phyloP scores from a whole-genome alignment of 2,113 vertebrate species.

The Strix aluco region DNA sequence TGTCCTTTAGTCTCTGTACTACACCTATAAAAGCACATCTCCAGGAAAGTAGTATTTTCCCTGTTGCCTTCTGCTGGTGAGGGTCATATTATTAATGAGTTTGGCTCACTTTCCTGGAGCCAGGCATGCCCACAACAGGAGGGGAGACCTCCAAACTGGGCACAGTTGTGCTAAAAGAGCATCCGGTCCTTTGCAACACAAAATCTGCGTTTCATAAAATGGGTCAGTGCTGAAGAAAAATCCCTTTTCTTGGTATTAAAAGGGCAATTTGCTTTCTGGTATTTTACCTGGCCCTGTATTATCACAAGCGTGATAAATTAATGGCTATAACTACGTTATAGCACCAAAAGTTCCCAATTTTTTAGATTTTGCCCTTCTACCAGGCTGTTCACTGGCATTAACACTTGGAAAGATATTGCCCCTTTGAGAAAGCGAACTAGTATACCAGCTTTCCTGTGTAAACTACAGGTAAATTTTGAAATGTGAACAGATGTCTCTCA shows the following conservation, averaged over 20 bases:
- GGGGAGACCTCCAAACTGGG: background rate
- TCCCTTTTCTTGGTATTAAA: background rate
- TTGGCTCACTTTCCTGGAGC: background rate
- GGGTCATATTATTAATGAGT: background rate
- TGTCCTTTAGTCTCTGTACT: background rate
- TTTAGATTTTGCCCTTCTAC: slow-evolving; percentile 39
- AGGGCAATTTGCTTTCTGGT: background rate
- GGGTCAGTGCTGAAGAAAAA: background rate
- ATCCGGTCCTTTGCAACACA: background rate
- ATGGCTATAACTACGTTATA: background rate
- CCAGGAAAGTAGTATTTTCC: background rate
- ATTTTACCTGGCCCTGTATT: background rate
- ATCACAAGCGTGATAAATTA: background rate
- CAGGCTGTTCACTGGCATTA: slow-evolving; percentile 40
- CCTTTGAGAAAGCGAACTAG: background rate
- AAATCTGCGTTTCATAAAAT: background rate
- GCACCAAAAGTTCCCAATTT: background rate
- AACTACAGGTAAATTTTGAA: background rate
- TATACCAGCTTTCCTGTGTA: background rate
- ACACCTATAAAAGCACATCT: background rate
- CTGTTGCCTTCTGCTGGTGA: background rate
- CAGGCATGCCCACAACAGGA: background rate
- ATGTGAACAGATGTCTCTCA: background rate
- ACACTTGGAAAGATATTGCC: background rate
- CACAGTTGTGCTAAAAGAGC: background rate